Percentiles rank a stretch among this genome's conserved stretches.
Conservation (phyloP, 1,140 invertebrate species). For the Drosophila lacteicornis region DNA sequence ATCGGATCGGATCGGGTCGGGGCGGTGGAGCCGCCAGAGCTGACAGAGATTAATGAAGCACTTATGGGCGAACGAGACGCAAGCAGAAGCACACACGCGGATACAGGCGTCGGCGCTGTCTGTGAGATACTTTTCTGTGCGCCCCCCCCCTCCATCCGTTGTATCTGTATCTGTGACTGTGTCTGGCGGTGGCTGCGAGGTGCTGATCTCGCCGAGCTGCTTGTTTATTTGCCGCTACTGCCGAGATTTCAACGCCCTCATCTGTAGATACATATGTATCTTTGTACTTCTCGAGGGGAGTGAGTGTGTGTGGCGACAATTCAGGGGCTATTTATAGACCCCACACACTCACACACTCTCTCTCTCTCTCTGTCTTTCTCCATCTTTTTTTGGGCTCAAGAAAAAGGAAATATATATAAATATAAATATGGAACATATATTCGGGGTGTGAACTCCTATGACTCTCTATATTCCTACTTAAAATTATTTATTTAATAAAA, state of each 20-base stretch:
- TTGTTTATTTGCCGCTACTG: conserved; percentile 47
- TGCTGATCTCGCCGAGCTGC: conserved; percentile 42
- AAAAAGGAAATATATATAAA: neutral
- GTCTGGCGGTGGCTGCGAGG: conserved; percentile 55
- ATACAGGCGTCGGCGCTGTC: conserved; percentile 19
- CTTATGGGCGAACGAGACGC: conserved; percentile 74
- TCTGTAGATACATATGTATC: conserved; percentile 41
- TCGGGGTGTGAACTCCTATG: no score
- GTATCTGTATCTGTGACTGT: conserved; percentile 17
- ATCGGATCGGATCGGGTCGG: neutral
- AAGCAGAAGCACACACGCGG: conserved; percentile 41
- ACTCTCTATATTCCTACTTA: neutral
- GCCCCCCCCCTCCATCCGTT: neutral
- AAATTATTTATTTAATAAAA: no score
- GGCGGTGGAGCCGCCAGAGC: conserved; percentile 32
- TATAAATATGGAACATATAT: no score
- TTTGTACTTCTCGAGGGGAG: conserved; percentile 17
- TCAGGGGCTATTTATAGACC: conserved; percentile 53
- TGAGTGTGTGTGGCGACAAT: conserved; percentile 32
- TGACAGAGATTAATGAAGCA: conserved; percentile 83
- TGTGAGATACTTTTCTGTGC: conserved; percentile 28
- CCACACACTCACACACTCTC: conserved; percentile 11
- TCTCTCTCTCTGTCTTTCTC: conserved; percentile 19
- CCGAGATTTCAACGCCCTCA: conserved; percentile 72
- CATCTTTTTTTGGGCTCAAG: conserved; percentile 1